Conservation (phyloP, 1,140 invertebrate species). For the Brachionus rotundiformis region DNA sequence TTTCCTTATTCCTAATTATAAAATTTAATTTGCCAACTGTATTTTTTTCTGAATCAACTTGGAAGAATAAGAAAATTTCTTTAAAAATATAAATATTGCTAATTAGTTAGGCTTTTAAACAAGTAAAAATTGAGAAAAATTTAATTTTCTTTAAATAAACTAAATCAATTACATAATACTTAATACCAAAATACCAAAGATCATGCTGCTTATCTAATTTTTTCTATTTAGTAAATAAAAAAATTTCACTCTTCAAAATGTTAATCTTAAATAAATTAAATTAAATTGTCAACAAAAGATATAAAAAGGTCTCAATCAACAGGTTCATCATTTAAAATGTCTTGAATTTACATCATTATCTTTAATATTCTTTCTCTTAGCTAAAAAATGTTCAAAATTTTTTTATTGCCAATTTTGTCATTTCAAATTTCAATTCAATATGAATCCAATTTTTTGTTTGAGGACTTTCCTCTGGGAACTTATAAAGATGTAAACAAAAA, state of each 20-base stretch:
- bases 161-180: not conserved
- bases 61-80: no score
- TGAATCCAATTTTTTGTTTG: not conserved
- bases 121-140: no score
- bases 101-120: no score
- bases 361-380: not conserved
- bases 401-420: not conserved
- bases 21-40: no score
- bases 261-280: not conserved
- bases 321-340: not conserved
- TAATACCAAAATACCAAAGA: not conserved
- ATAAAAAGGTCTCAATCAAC: not conserved
- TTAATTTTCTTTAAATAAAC: not conserved
- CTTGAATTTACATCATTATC: not conserved
- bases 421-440: not conserved
- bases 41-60: no score
- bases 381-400: not conserved
- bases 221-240: not conserved
- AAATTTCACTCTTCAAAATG: not conserved
- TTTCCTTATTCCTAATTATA: no score
- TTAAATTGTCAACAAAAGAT: not conserved
- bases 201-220: constrained; percentile 7
- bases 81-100: no score
- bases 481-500: not conserved
- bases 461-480: not conserved